phyloP scores from a whole-genome alignment of 2,797 vertebrate genomes.

The Leptodactylus fallax region DNA sequence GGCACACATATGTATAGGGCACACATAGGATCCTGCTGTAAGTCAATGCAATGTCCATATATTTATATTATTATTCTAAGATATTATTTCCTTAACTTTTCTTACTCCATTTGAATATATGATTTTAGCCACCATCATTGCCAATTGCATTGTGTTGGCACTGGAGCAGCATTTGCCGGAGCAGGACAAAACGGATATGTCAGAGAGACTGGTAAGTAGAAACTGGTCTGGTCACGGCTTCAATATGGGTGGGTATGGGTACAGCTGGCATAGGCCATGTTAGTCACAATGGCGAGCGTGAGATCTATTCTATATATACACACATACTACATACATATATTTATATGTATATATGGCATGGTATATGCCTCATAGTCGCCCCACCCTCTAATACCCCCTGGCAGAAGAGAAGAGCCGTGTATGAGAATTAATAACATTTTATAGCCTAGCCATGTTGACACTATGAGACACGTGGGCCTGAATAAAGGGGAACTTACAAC shows the following conservation, averaged over 20 bases:
- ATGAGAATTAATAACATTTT: not conserved
- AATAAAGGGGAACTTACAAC: not conserved
- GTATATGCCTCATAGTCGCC: not conserved
- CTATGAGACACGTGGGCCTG: not conserved
- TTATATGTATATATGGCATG: not conserved
- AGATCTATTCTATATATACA: no score
- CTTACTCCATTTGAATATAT: conserved; percentile 97
- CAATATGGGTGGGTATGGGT: not conserved
- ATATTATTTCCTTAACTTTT: conserved; percentile 68
- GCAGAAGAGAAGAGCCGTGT: not conserved
- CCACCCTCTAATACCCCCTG: not conserved
- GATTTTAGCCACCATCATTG: conserved; percentile 97
- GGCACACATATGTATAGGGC: no score
- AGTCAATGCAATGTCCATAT: not conserved
- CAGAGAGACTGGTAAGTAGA: conserved; percentile 91
- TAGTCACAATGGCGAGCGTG: not conserved
- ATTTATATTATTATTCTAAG: not conserved
- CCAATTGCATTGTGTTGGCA: conserved; percentile 97
- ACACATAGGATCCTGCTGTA: no score
- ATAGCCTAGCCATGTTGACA: not conserved
- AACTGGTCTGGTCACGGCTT: not conserved
- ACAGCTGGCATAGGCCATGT: not conserved
- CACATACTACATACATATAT: no score
- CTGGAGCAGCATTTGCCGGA: conserved; percentile 97
- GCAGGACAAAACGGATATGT: conserved; percentile 95